Conservation (phyloP, 2,888 invertebrate genomes). For the Prosapia bicincta region DNA sequence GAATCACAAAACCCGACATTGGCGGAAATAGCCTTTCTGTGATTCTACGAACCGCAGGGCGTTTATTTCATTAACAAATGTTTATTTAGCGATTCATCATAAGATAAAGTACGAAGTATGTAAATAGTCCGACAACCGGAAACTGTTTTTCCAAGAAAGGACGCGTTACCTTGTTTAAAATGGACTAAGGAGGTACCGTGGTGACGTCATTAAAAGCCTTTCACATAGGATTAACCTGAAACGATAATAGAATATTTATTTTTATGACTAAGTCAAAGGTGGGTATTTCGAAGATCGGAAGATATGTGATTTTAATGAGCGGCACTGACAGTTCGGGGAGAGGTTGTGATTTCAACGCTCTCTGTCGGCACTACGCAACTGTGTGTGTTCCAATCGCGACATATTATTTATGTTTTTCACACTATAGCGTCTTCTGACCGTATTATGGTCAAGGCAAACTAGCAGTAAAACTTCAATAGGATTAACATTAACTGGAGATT, state of each 20-base stretch:
- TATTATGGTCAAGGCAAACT: no score
- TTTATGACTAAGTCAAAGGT: background rate
- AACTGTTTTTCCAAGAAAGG: background rate
- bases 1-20: background rate
- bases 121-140: background rate
- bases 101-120: background rate
- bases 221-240: background rate
- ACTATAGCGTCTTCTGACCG: no score
- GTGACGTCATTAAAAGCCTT: background rate
- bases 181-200: background rate
- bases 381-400: background rate
- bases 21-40: background rate
- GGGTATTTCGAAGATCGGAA: background rate
- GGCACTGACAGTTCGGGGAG: no score
- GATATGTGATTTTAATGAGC: background rate
- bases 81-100: background rate
- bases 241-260: background rate
- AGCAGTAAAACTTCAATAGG: no score
- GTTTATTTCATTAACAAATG: background rate
- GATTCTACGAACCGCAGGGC: background rate
- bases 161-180: background rate
- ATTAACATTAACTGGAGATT: no score
- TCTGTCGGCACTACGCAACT: background rate
- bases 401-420: no score
- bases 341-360: background rate